Evolutionary conservation across 2,113 vertebrate species (phyloP), one percentile per base, ranked within the genome.

Genomic region (Piprites chloris): DNA sequence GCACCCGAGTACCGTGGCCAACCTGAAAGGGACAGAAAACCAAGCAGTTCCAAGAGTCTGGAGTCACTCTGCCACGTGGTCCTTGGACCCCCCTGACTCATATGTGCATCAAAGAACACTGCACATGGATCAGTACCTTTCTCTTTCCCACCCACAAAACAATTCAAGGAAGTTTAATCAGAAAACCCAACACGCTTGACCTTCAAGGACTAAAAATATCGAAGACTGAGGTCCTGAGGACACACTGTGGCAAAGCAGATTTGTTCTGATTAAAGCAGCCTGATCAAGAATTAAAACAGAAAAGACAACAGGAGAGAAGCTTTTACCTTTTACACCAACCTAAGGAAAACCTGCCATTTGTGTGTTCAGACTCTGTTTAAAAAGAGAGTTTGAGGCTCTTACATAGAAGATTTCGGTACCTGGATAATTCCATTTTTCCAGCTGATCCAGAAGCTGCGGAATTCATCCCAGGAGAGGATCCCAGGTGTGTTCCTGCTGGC

Each of bases 381-480:
- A 56, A 42, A 46, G 53, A 81, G 14, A 47, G 10, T 50, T 23
- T 23, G 78, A 76, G 71, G 23, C 10, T 8, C 11, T 47, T 4
- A 11, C 16, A 20, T 1, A 55, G 53, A 32, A 13, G 21, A 75
- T 49, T 12, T 17, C 42, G 61, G 15, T 96, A 98, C 99, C 98
- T 99, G 98, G 49, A 99, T 96, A 55, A 98, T 49, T 7, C 98
- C 98, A 50, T 97, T 97, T 74, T 94, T 98, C 99, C 99, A 99
- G 95, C 98, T 98, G 97, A 99, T 98, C 99, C 99, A 99, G 96
- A 99, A 99, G 84, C 97, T 99, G 85, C 99, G 98, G 96, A 99
- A 99, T 88, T 99, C 99, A 76, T 99, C 99, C 99, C 99, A 99
- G 83, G 99, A 99, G 35, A 99, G 98, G 91, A 99, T 98, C 53